Evolutionary conservation across 64 coral and sea anemone genomes (phyloP), one percentile per base, ranked within the genome.

Genomic region (Stichodactyla mertensii): DNA sequence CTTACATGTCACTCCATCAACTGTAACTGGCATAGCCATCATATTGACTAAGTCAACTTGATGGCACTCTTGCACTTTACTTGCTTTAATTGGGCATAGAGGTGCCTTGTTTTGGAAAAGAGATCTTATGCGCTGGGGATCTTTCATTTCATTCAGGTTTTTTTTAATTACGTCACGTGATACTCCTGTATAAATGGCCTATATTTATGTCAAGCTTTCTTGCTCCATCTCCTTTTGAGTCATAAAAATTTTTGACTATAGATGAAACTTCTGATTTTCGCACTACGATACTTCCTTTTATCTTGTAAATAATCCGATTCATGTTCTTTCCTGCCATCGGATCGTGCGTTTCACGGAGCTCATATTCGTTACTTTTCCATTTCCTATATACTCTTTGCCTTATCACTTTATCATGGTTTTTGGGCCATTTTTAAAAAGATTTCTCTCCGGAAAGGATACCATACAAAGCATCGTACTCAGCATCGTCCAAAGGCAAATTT

Each of bases 31-130:
- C 61, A 64, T 86, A 8, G 66, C 85, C 74, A 51, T 71, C 86
- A 88, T 83, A 58, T 61, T 89, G 0, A 54, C 88, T 58, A 58
- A 14, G 56, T 89, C 88, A 55, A 70, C 53, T 31, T 90, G 89
- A 16, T 90, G 83, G 26, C 89, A 56, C 45, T 79, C 88, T 54
- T 90, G 88, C 24, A 90, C 82, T 57, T 51, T 85, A 12, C 31
- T 77, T 0, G 88, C 88, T 26, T 77, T 85, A 52, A 77, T 85
- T 60, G 88, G 88, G 52, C 66, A 24, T 19, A 85, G 61, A 4
- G 82, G 64, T 71, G 88, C 88, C 67, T 85, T 90, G 69, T 90
- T 90, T 77, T 85, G 54, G 22, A 90, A 90, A 79, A 84, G 88
- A 0, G 82, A 79, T 56, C 58, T 53, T 16, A 89, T 14, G n/a